Evolutionary conservation across 1,140 invertebrate genomes (phyloP).

Genomic region (Argopecten irradians): DNA sequence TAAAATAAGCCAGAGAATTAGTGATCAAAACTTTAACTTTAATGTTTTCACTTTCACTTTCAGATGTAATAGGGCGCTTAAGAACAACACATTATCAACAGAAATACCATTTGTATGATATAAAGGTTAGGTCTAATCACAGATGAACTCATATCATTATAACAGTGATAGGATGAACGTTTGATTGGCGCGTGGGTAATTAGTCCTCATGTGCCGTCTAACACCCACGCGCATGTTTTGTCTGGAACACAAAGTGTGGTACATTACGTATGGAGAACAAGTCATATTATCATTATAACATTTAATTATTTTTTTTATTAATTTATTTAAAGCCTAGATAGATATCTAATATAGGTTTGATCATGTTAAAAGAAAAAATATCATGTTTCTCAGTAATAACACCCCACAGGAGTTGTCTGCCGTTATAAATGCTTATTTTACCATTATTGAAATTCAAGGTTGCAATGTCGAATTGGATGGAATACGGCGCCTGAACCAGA

Average conservation of each 20-base stretch:
- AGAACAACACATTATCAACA: no score
- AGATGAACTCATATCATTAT: no score
- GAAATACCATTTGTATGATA: no score
- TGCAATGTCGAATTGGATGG: neutral
- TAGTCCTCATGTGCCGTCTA: neutral
- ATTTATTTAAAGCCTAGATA: neutral
- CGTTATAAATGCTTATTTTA: neutral
- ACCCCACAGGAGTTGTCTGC: neutral
- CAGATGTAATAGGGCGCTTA: no score
- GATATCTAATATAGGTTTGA: neutral
- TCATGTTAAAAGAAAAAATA: neutral
- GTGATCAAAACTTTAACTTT: no score
- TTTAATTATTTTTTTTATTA: neutral
- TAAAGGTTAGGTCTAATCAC: no score
- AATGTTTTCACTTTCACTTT: no score
- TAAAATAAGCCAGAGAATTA: no score
- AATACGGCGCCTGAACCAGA: neutral
- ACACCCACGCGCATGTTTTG: constrained; percentile 1
- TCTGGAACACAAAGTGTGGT: constrained; percentile 7
- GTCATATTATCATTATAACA: constrained; percentile 1
- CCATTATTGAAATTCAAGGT: constrained; percentile 5
- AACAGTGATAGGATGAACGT: neutral
- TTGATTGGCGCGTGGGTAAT: neutral
- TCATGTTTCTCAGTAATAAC: neutral
- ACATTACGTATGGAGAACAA: neutral